phyloP scores from a whole-genome alignment of 2,888 invertebrate genomes.

The Cantharis rufa region DNA sequence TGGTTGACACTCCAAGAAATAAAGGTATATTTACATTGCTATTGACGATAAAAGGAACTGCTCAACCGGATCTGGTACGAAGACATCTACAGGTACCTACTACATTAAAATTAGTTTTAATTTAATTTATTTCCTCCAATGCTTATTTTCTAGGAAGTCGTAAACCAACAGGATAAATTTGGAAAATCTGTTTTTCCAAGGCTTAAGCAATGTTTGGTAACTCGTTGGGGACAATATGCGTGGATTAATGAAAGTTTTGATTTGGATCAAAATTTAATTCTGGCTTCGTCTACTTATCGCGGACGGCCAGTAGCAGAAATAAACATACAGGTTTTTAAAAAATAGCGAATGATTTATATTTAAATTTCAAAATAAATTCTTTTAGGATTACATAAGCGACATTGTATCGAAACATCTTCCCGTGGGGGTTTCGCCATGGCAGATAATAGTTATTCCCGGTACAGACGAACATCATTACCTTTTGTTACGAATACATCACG shows the following conservation, averaged over 20 bases:
- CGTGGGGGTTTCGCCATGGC: constrained; percentile 77
- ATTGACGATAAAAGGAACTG: constrained; percentile 63
- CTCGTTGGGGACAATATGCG: constrained; percentile 78
- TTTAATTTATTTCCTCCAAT: background rate
- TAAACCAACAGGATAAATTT: constrained; percentile 62
- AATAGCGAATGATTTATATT: background rate
- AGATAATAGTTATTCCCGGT: constrained; percentile 72
- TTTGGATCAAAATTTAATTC: constrained; percentile 71
- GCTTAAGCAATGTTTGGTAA: constrained; percentile 68
- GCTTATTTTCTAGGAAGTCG: constrained; percentile 54
- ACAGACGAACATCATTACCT: constrained; percentile 68
- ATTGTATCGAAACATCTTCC: constrained; percentile 78
- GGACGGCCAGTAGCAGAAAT: constrained; percentile 71
- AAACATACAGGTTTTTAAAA: constrained; percentile 69
- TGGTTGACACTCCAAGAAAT: constrained; percentile 73
- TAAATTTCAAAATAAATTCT: constrained; percentile 34
- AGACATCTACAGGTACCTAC: constrained; percentile 48
- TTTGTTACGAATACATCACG: constrained; percentile 74
- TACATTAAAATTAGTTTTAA: constrained; percentile 26
- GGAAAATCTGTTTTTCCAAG: constrained; percentile 69
- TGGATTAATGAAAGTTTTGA: constrained; percentile 68
- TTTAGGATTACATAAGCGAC: constrained; percentile 76
- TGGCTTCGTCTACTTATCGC: constrained; percentile 67
- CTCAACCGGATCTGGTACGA: constrained; percentile 49
- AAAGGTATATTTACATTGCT: constrained; percentile 75